These are phyloP conservation scores for Caretta caretta DNA, from an alignment of 2,113 vertebrate genomes.

Conservation along the genomic window DNA sequence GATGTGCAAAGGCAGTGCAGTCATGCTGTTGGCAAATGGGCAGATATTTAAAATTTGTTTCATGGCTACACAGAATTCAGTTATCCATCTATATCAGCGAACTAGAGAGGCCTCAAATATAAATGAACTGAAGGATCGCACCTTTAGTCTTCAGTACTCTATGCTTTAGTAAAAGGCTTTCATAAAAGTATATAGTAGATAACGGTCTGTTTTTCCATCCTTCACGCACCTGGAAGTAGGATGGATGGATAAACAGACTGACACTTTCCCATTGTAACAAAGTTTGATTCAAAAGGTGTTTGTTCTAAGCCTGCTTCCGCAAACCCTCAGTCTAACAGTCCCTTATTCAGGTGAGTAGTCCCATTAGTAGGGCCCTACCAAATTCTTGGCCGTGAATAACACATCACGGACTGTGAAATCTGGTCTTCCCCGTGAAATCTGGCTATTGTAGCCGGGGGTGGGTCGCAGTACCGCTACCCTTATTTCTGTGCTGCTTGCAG, in stretches of 20 bases:
- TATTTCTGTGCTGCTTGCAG: too few relatives aligned
- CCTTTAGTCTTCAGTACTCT: not conserved
- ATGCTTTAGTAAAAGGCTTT: not conserved
- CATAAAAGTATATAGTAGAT: not conserved
- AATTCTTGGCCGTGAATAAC: too few relatives aligned
- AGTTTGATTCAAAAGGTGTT: not conserved
- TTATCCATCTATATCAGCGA: not conserved
- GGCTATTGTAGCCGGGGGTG: too few relatives aligned
- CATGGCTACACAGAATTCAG: not conserved
- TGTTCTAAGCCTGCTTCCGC: not conserved
- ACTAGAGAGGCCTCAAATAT: not conserved
- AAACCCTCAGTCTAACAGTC: not conserved
- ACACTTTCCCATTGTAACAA: not conserved
- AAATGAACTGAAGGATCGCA: not conserved
- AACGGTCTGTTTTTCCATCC: not conserved
- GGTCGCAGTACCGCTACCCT: too few relatives aligned
- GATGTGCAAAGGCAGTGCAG: rapidly evolving
- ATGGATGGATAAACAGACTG: not conserved
- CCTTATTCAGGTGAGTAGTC: not conserved
- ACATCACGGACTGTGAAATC: too few relatives aligned
- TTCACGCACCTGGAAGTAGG: not conserved
- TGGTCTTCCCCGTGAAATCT: too few relatives aligned
- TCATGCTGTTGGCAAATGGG: not conserved
- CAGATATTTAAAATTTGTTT: not conserved
- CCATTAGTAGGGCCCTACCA: not conserved